These are phyloP conservation scores for Stenotaenia linearis DNA, from an alignment of 2,888 invertebrate species.

Conservation along the genomic window DNA sequence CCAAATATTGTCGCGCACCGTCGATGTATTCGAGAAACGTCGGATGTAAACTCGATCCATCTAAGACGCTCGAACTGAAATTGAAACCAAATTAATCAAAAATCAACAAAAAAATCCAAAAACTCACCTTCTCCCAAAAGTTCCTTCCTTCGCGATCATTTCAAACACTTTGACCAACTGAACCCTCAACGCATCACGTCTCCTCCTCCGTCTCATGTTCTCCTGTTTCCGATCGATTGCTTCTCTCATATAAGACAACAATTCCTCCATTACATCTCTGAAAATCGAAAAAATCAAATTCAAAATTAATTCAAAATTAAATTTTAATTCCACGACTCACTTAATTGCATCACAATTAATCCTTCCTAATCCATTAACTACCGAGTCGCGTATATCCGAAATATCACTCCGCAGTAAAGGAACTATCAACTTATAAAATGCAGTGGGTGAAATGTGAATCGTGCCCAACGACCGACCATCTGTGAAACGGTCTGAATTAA, in stretches of 20 bases:
- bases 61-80: slow-evolving; percentile 76
- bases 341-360: slow-evolving; percentile 91
- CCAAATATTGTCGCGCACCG: slow-evolving; percentile 82
- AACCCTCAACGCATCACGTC: slow-evolving; percentile 85
- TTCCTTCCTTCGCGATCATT: slow-evolving; percentile 83
- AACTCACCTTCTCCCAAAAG: slow-evolving; percentile 68
- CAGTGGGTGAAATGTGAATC: slow-evolving; percentile 64
- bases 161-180: slow-evolving; percentile 88
- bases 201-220: slow-evolving; percentile 81
- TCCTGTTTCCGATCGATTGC: slow-evolving; percentile 96
- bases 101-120: too few relatives aligned
- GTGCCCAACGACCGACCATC: slow-evolving; percentile 68
- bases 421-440: slow-evolving; percentile 86
- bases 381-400: slow-evolving; percentile 87
- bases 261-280: slow-evolving; percentile 94
- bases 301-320: background rate
- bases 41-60: slow-evolving; percentile 73
- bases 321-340: slow-evolving; percentile 55
- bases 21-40: slow-evolving; percentile 92
- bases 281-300: slow-evolving; percentile 31
- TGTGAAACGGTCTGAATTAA: slow-evolving; percentile 67
- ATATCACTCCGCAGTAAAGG: slow-evolving; percentile 89
- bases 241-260: slow-evolving; percentile 84
- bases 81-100: too few relatives aligned
- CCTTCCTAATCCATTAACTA: slow-evolving; percentile 87